Conservation (phyloP, 2,888 invertebrate genomes). For the Chironomus riparius region DNA sequence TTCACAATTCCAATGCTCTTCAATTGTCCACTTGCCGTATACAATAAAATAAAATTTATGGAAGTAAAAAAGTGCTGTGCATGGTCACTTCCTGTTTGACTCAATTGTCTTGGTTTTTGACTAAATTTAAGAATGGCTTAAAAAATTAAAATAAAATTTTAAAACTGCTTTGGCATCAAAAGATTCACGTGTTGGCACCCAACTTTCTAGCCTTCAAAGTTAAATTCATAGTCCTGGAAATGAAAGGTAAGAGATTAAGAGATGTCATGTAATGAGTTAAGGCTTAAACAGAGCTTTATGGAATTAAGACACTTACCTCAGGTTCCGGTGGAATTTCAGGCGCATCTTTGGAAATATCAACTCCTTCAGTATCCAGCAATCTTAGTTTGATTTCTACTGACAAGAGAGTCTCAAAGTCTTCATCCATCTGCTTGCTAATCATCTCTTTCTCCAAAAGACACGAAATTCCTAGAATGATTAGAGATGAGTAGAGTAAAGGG, state of each 20-base stretch:
- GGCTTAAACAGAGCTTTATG: too few species aligned
- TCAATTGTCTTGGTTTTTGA: too few species aligned
- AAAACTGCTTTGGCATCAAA: constrained; percentile 11
- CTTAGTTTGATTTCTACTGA: constrained; percentile 95
- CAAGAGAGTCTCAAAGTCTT: constrained; percentile 82
- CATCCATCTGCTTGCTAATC: constrained; percentile 77
- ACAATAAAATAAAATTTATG: too few species aligned
- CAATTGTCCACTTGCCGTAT: too few species aligned
- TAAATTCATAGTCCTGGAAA: constrained; percentile 71
- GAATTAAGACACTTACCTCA: constrained; percentile 40
- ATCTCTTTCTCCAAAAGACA: constrained; percentile 79
- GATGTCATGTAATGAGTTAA: too few species aligned
- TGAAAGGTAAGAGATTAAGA: background rate
- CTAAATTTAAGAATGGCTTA: background rate
- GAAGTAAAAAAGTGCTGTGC: too few species aligned
- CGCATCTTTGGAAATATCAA: constrained; percentile 86
- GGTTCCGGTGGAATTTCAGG: constrained; percentile 89
- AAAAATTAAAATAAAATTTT: background rate
- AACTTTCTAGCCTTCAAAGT: constrained; percentile 39
- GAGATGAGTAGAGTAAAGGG: background rate
- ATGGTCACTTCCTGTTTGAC: too few species aligned
- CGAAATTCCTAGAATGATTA: constrained; percentile 55
- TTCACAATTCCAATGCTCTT: too few species aligned
- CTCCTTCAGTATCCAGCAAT: constrained; percentile 87
- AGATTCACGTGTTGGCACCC: background rate